These are phyloP conservation scores for Phocides pigmalion DNA, from an alignment of 1,140 invertebrate species.

Conservation along the genomic window DNA sequence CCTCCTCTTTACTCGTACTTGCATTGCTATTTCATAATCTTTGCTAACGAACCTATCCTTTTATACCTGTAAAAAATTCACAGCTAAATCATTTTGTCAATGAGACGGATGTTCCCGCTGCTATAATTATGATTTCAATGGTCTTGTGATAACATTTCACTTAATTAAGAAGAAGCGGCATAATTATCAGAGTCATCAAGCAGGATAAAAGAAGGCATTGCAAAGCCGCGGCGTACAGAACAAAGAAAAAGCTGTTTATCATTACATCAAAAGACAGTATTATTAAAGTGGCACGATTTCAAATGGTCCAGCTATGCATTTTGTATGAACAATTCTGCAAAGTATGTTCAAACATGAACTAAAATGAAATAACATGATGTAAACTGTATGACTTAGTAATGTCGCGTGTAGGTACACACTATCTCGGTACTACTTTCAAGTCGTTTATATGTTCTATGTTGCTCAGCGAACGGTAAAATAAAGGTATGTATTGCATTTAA, in stretches of 20 bases:
- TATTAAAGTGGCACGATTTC: not conserved
- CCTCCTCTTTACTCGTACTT: constrained; percentile 3
- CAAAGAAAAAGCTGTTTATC: constrained; percentile 17
- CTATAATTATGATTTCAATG: constrained; percentile 1
- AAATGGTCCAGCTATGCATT: not conserved
- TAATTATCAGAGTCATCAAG: constrained; percentile 22
- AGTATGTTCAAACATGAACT: not conserved
- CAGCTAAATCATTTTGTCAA: not conserved
- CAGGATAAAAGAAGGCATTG: constrained; percentile 17
- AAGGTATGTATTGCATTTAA: not conserved
- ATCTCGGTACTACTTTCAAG: not conserved
- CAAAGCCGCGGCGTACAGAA: constrained; percentile 9
- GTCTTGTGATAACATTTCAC: constrained; percentile 1
- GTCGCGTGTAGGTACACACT: not conserved
- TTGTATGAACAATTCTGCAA: not conserved
- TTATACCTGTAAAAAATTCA: not conserved
- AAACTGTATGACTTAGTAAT: not conserved
- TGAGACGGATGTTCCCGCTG: not conserved
- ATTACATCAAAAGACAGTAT: not conserved
- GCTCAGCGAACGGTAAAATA: not conserved
- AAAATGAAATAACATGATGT: too few species aligned
- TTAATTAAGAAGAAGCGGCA: constrained; percentile 9
- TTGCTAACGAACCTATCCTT: not conserved
- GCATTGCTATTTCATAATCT: constrained; percentile 13
- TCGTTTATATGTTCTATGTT: not conserved